Evolutionary conservation across 2,888 invertebrate genomes (phyloP).

Genomic region (Ornithoptera priamus): DNA sequence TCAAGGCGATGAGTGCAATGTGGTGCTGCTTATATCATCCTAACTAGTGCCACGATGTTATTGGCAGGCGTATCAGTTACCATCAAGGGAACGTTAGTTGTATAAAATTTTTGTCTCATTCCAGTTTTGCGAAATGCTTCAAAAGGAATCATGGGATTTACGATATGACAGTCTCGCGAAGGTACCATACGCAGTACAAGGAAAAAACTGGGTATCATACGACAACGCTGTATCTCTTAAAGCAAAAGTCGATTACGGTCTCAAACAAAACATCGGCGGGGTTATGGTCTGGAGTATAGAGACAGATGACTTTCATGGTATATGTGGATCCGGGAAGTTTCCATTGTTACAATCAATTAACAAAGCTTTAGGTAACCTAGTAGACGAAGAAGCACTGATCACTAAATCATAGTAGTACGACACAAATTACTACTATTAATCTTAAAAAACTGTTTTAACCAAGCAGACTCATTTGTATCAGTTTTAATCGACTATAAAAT

Average conservation of each 20-base stretch:
- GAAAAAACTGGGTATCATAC: conserved; percentile 85
- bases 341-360: conserved; percentile 83
- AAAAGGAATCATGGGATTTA: conserved; percentile 74
- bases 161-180: conserved; percentile 77
- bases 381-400: neutral
- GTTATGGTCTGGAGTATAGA: conserved; percentile 91
- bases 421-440: no score
- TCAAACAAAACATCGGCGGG: conserved; percentile 74
- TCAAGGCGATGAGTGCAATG: no score
- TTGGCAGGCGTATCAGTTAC: no score
- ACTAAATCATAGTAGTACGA: no score
- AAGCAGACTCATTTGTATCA: no score
- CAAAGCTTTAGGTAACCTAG: conserved; percentile 39
- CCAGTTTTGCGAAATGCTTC: conserved; percentile 77
- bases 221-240: conserved; percentile 80
- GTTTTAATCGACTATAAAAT: no score
- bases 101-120: conserved; percentile 23
- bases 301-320: conserved; percentile 86
- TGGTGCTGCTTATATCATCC: no score
- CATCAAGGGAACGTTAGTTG: no score
- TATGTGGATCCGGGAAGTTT: conserved; percentile 79
- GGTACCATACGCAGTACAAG: conserved; percentile 82
- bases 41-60: no score
- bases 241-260: conserved; percentile 64
- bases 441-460: no score